Percentiles rank a stretch among this genome's conserved stretches.
Conservation (phyloP, 1,140 invertebrate species). For the Carcinoscorpius rotundicauda region DNA sequence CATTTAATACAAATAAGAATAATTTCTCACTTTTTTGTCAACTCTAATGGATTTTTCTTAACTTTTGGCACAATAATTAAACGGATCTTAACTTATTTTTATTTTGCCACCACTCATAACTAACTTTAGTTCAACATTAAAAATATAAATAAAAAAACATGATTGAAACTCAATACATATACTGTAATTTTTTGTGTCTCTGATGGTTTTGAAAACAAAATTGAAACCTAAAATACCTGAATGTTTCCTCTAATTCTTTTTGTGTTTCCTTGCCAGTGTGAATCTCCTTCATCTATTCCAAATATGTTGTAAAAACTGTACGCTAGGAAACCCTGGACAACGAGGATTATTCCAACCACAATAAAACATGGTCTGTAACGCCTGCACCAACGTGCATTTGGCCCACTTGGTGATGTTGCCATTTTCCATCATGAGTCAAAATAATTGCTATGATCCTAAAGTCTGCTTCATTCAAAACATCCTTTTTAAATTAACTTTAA, state of each 20-base stretch:
- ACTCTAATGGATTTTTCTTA: neutral
- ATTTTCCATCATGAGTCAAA: neutral
- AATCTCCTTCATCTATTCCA: neutral
- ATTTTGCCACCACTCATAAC: neutral
- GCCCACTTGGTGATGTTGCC: neutral
- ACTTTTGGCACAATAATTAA: neutral
- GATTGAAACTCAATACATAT: neutral
- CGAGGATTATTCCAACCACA: slow-evolving; percentile 1
- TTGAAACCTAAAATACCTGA: neutral
- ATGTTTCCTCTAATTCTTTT: neutral
- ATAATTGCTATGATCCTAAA: no score
- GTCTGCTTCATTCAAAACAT: no score
- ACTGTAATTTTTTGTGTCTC: no score
- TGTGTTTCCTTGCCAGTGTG: neutral
- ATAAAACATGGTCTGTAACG: slow-evolving; percentile 2
- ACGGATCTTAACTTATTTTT: neutral
- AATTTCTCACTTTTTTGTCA: no score
- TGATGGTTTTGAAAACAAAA: no score
- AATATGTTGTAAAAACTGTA: slow-evolving; percentile 5
- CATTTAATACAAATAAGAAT: no score
- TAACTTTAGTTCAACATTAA: neutral
- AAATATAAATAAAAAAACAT: neutral
- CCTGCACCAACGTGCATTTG: neutral
- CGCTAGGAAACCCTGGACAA: slow-evolving; percentile 4
- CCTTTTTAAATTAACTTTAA: no score